Evolutionary conservation across 2,113 vertebrate genomes (phyloP).

Genomic region (Mesocricetus auratus): DNA sequence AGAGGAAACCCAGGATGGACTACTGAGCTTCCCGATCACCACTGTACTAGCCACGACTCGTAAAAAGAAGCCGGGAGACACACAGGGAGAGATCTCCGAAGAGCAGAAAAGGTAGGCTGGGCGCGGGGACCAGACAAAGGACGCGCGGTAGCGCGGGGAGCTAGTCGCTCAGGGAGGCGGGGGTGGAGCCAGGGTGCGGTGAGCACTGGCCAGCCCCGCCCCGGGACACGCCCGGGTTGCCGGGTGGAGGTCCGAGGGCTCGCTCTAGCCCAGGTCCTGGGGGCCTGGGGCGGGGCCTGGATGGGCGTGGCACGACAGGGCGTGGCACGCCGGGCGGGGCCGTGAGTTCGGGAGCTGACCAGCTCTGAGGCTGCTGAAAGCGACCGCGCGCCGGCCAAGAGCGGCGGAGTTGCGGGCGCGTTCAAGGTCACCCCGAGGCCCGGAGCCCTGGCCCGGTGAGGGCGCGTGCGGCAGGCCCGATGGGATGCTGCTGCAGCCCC

Average conservation of each 20-base stretch:
- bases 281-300: constrained; percentile 57
- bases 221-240: constrained; percentile 71
- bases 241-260: constrained; percentile 70
- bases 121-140: constrained; percentile 78
- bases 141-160: constrained; percentile 68
- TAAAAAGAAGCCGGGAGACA: constrained; percentile 18
- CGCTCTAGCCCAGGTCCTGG: constrained; percentile 55
- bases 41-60: neutral
- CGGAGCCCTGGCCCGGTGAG: constrained; percentile 29
- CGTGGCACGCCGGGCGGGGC: constrained; percentile 72
- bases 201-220: constrained; percentile 66
- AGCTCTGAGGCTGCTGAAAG: constrained; percentile 81
- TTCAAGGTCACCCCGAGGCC: constrained; percentile 79
- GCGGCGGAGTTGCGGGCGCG: constrained; percentile 2
- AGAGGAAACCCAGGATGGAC: neutral
- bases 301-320: constrained; percentile 72
- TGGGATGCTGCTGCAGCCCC: neutral
- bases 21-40: neutral
- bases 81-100: neutral
- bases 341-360: constrained; percentile 79
- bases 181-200: constrained; percentile 71
- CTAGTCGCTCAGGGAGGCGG: constrained; percentile 67
- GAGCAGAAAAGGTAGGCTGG: constrained; percentile 56
- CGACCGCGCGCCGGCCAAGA: neutral
- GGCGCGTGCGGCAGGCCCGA: neutral